Evolutionary conservation across 1,140 invertebrate species (phyloP), one percentile per base, ranked within the genome.

Genomic region (Leptestheria dahalacensis): DNA sequence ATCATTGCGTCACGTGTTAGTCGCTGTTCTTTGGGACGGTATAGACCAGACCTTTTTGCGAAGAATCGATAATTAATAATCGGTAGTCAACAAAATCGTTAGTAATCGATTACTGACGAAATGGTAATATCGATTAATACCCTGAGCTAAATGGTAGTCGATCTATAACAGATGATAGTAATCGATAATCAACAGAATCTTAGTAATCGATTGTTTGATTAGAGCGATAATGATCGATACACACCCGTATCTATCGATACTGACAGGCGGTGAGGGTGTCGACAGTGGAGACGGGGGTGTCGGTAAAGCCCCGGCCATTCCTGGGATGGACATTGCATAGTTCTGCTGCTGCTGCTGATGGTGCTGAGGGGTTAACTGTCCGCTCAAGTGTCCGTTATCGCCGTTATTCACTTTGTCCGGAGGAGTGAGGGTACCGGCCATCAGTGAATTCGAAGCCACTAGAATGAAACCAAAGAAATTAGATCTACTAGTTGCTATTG

Each of bases 1-100:
- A 93, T 88, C 94, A 97, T 97, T 12, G 91, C 91, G 66, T 97
- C 93, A 49, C 91, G 80, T 12, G 87, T 92, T 28, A 93, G 76
- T 60, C 88, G 78, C 64, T 88, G 85, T 64, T 91, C 88, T 68
- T 91, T 88, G 18, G 79, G 79, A 29, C 84, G 78, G 69, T 82
- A 84, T 51, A 82, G 77, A 60, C 79, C 78, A 29, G 80, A 77
- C 61, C 77, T 78, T 6, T n/a, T n/a, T n/a, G n/a, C n/a, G n/a
- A n/a, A n/a, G n/a, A n/a, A n/a, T n/a, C n/a, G n/a, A n/a, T n/a
- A n/a, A n/a, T n/a, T n/a, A n/a, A n/a, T n/a, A n/a, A n/a, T n/a
- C n/a, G n/a, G n/a, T n/a, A n/a, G n/a, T n/a, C n/a, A n/a, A n/a
- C n/a, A n/a, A n/a, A n/a, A n/a, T n/a, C n/a, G n/a, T n/a, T 62